phyloP scores from a whole-genome alignment of 2,888 invertebrate species.

The Shargacucullia verbasci region DNA sequence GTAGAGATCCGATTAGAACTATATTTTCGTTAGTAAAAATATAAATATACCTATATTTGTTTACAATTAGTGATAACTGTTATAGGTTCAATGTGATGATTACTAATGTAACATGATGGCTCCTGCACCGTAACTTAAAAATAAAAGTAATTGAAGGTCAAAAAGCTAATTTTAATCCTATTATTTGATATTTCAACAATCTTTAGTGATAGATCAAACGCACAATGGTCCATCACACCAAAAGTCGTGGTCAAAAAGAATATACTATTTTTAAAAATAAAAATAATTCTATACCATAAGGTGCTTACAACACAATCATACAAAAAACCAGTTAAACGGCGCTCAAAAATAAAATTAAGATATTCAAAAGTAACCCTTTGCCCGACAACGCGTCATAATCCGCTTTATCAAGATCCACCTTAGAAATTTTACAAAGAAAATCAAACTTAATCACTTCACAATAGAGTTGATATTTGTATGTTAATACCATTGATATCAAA shows the following conservation, averaged over 20 bases:
- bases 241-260: slow-evolving; percentile 50
- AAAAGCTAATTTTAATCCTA: no score
- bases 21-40: no score
- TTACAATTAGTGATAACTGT: no score
- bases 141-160: no score
- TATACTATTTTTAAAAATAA: slow-evolving; percentile 44
- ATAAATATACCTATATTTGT: no score
- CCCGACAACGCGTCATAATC: slow-evolving; percentile 67
- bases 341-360: slow-evolving; percentile 73
- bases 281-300: slow-evolving; percentile 56
- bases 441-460: slow-evolving; percentile 36
- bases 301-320: slow-evolving; percentile 59
- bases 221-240: slow-evolving; percentile 54
- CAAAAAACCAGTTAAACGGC: slow-evolving; percentile 63
- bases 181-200: slow-evolving; percentile 32
- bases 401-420: slow-evolving; percentile 64
- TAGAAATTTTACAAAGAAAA: slow-evolving; percentile 16
- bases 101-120: no score
- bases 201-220: slow-evolving; percentile 22
- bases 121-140: no score
- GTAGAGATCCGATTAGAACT: no score
- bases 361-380: slow-evolving; percentile 70
- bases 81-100: no score
- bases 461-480: slow-evolving; percentile 32
- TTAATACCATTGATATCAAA: slow-evolving; percentile 37